Evolutionary conservation across 2,888 invertebrate genomes (phyloP).

Genomic region (Nemotelus nigrinus): DNA sequence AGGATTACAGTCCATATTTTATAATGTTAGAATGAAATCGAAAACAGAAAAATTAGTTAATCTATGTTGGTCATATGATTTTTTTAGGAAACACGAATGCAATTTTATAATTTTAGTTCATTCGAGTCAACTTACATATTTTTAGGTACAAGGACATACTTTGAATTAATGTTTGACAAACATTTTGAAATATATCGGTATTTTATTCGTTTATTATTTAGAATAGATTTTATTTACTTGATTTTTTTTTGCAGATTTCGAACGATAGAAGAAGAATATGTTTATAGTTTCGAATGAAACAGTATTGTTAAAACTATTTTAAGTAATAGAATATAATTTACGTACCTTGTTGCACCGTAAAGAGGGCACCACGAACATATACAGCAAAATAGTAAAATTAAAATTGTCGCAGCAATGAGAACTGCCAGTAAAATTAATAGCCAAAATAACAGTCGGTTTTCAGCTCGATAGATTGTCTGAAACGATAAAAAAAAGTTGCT

Average conservation of each 20-base stretch:
- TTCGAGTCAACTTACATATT: not conserved
- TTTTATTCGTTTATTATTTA: too few relatives aligned
- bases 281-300: too few relatives aligned
- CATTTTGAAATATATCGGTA: too few relatives aligned
- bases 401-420: constrained; percentile 75
- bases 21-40: constrained; percentile 44
- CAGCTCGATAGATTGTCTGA: constrained; percentile 77
- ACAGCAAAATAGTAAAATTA: constrained; percentile 81
- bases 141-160: not conserved
- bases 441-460: constrained; percentile 80
- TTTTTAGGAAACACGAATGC: constrained; percentile 6
- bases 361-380: constrained; percentile 87
- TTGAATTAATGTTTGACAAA: too few relatives aligned
- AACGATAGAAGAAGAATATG: too few relatives aligned
- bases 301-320: too few relatives aligned
- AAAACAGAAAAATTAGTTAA: constrained; percentile 57
- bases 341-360: constrained; percentile 78
- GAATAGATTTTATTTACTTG: too few relatives aligned
- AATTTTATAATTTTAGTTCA: constrained; percentile 3
- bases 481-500: constrained; percentile 58
- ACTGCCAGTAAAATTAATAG: constrained; percentile 79
- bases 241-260: too few relatives aligned
- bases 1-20: constrained; percentile 10
- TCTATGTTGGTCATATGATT: not conserved
- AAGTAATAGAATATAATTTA: not conserved